These are phyloP conservation scores for Neria commutata DNA, from an alignment of 2,888 invertebrate species.

Conservation along the genomic window DNA sequence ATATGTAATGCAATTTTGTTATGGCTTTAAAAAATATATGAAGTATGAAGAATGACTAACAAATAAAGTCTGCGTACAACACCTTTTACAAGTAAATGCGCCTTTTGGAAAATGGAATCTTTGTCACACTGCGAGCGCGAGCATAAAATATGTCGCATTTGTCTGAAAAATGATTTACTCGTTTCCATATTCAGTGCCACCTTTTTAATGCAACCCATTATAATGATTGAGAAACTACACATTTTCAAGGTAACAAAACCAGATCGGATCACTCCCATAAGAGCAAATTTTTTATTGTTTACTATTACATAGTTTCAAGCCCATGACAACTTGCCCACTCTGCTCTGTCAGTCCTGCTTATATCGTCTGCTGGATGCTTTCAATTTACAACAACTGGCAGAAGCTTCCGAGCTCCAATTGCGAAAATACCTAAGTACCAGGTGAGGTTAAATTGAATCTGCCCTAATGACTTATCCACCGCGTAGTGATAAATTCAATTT, in stretches of 20 bases:
- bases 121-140: constrained; percentile 32
- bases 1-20: too few relatives aligned
- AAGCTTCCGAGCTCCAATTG: constrained; percentile 46
- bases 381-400: constrained; percentile 50
- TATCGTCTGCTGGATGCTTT: constrained; percentile 50
- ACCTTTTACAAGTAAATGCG: too few relatives aligned
- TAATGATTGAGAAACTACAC: constrained; percentile 48
- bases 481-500: constrained; percentile 36
- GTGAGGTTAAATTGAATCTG: constrained; percentile 36
- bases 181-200: constrained; percentile 48
- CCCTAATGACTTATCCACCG: constrained; percentile 1
- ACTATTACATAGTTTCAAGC: constrained; percentile 19
- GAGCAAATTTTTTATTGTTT: neutral
- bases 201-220: constrained; percentile 47
- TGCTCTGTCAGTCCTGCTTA: constrained; percentile 49
- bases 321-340: constrained; percentile 46
- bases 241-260: constrained; percentile 47
- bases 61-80: too few relatives aligned
- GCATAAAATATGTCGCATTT: constrained; percentile 52
- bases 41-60: too few relatives aligned
- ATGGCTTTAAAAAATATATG: too few relatives aligned
- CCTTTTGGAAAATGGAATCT: constrained; percentile 30
- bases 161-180: constrained; percentile 45
- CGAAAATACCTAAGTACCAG: constrained; percentile 37
- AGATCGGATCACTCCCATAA: neutral